These are phyloP conservation scores for Percopsis transmontana DNA, from an alignment of 2,113 vertebrate species.

Conservation along the genomic window DNA sequence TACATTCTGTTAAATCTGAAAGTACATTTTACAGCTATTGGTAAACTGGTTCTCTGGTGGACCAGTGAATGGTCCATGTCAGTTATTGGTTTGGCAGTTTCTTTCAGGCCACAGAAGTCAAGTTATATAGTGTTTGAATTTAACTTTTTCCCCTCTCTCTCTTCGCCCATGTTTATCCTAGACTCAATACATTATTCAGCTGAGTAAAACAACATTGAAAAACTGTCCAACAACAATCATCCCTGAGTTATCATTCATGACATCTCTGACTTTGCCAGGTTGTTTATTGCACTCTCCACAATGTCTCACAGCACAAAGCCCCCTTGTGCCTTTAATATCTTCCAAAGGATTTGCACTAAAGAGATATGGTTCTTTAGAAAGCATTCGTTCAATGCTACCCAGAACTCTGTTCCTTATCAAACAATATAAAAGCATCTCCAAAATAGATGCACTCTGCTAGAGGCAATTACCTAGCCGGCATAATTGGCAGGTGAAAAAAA, in stretches of 20 bases:
- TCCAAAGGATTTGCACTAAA: conserved; percentile 43
- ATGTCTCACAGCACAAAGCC: conserved; percentile 41
- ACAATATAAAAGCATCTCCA: conserved; percentile 50
- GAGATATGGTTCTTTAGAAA: conserved; percentile 32
- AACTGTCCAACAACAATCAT: conserved; percentile 50
- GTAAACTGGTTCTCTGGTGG: too few species aligned
- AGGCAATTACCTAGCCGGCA: conserved; percentile 57
- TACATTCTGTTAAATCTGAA: too few species aligned
- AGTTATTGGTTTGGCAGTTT: conserved; percentile 37
- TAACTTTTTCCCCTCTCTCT: conserved; percentile 7
- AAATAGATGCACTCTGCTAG: conserved; percentile 55
- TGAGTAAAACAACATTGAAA: conserved; percentile 37
- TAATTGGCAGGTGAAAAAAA: conserved; percentile 65
- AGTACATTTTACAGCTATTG: too few species aligned
- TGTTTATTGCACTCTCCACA: conserved; percentile 51
- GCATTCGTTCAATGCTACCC: conserved; percentile 19
- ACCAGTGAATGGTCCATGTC: conserved; percentile 8
- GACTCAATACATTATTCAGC: conserved; percentile 52
- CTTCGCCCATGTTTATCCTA: conserved; percentile 24
- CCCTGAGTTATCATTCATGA: conserved; percentile 60
- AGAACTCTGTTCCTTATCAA: conserved; percentile 26
- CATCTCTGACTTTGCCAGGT: conserved; percentile 50
- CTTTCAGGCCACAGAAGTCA: conserved; percentile 38
- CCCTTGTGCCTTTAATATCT: conserved; percentile 54
- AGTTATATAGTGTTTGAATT: conserved; percentile 16